Base-by-base conservation (phyloP, 2,888 invertebrate genomes). In the Cyclophora albipunctata region DNA sequence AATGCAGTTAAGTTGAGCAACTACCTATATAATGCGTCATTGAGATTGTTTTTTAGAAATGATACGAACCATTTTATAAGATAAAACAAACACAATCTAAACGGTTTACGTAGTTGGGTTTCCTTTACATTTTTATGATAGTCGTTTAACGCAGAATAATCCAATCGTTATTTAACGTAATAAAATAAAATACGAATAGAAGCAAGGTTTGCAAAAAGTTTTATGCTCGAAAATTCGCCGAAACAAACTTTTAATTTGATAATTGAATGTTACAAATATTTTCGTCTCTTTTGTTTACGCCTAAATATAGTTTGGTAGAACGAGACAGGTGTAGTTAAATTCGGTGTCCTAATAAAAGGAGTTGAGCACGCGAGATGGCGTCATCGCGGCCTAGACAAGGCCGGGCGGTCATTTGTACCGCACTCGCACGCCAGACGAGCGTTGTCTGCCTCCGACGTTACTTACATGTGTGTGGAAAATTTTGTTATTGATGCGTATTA, bases 321-420 rank as follows among this genome's bases (percentile, higher is more conserved):
- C 62, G 74, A 73, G 84, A 83, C 69, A 67, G 61, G 58, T 59
- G 75, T 69, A 55, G 48, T 52, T 51, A 72, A 71, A 73, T 79
- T 78, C 70, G 59, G 72, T 76, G 74, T 76, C 74, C 78, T 64
- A 81, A 82, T 81, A 82, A 83, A 84, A 84, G 72, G 72, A 79
- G 78, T 81, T 73, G 78, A 75, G 73, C 76, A 78, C 77, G 73
- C 77, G 78, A 81, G 76, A 84, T 88, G 87, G 85, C 87, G 87
- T 88, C 87, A 86, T 74, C 81, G 77, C 76, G 87, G 86, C 87
- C 87, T 88, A 87, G 87, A 85, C 87, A 87, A 87, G 87, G 87
- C 85, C 87, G 87, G 76, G 75, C 86, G 84, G 85, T 83, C 84
- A 79, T 83, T 84, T 80, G 70, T 80, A 81, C 79, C 74, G 73